Base-by-base conservation (phyloP, 1,140 invertebrate genomes). In the Drosophila jambulina region DNA sequence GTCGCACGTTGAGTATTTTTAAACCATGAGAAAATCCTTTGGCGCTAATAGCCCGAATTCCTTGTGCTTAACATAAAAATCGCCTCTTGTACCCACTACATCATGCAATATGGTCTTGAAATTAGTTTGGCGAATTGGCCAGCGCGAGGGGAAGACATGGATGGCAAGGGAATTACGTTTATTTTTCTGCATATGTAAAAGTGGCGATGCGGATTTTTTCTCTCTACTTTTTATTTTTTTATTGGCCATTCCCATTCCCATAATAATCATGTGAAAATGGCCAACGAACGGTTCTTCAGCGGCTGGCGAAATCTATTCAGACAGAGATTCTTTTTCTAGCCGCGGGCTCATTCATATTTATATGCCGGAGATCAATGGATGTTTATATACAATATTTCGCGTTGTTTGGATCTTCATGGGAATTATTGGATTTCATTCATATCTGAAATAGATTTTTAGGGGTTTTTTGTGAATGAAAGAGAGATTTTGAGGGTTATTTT, bases 11-110 rank as follows among this genome's bases (percentile, higher is more conserved):
- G 85, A 78, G 90, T 91, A 91, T 91, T 91, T 91, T 91, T 91
- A 91, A 91, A 91, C 90, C 90, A 91, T 91, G 90, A 90, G 90
- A 91, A 91, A 91, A 91, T 91, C 90, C 90, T 91, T 91, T 91
- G 90, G 90, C 90, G 90, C 90, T 91, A 91, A 91, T 91, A 91
- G 86, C 90, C 90, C 85, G 85, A 90, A 90, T 90, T 90, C 85
- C 85, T 90, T 90, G 81, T 90, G 85, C 85, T 90, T 90, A 90
- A 90, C 85, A 90, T 90, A 90, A 90, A 88, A 90, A 90, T 90
- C 85, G 85, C 85, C 85, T 79, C 85, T 82, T 84, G 80, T 70
- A 58, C 75, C 84, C 75, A 75, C 78, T 80, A 69, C 85, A 74
- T 75, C 84, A 84, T 80, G 84, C 84, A 80, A 88, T 65, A 81